Percentiles rank a stretch among this genome's conserved stretches.
These are phyloP conservation scores for Neotoxoptera formosana DNA, from an alignment of 1,140 invertebrate species.

Conservation along the genomic window DNA sequence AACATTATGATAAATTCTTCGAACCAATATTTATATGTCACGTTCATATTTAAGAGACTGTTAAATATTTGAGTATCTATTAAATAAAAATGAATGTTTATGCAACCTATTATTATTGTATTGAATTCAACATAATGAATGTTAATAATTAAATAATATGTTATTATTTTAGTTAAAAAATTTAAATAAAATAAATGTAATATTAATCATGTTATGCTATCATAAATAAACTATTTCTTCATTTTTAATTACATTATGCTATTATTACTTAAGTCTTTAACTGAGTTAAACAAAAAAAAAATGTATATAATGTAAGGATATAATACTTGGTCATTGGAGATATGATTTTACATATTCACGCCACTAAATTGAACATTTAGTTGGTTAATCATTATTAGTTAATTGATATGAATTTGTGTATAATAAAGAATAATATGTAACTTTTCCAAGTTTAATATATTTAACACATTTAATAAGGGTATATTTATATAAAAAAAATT, in stretches of 20 bases:
- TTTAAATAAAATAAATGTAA: not conserved
- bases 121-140: not conserved
- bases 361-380: too few species aligned
- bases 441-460: too few species aligned
- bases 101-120: not conserved
- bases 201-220: not conserved
- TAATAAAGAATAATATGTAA: too few species aligned
- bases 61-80: not conserved
- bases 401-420: too few species aligned
- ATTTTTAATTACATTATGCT: not conserved
- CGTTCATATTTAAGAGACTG: not conserved
- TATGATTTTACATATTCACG: too few species aligned
- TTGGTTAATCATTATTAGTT: too few species aligned
- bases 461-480: too few species aligned
- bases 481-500: too few species aligned
- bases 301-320: too few species aligned
- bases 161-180: conserved; percentile 1
- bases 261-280: too few species aligned
- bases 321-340: too few species aligned
- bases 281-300: too few species aligned
- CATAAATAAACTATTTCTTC: not conserved
- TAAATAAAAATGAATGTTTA: not conserved
- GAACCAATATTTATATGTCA: not conserved
- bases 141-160: not conserved
- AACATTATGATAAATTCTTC: not conserved